Base-by-base conservation (phyloP, 2,113 vertebrate genomes). In the Myocastor coypus region DNA sequence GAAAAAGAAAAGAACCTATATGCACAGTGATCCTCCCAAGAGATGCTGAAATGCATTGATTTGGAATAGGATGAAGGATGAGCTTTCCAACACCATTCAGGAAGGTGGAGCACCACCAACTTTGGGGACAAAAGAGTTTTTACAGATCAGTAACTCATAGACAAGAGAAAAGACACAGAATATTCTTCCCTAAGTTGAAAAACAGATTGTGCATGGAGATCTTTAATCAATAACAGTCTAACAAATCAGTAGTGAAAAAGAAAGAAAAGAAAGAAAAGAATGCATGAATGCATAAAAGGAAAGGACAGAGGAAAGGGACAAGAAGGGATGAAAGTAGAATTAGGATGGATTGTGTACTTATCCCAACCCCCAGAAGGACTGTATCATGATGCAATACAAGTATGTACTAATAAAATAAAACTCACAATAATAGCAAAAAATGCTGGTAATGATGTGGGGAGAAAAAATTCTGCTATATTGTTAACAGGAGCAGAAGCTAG, bases 221-320 rank as follows among this genome's bases (percentile, higher is more conserved):
- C 97, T 0, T 9, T 97, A 98, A 98, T 98, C 97, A 6, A 98
- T 98, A 98, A 97, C 97, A 92, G 97, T 84, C 97, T 96, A 97
- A 97, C 97, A 98, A 98, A 98, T 98, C 98, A 98, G 97, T 95
- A 97, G 94, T 85, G 97, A 96, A 98, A 98, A 98, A 46, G 8
- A 46, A 46, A 8, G 8, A 46, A 8, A 57, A 57, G 19, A 19
- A 57, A 4, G 19, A 69, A n/a, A n/a, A n/a, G n/a, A n/a, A n/a
- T n/a, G n/a, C n/a, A n/a, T n/a, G 34, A 69, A 20, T n/a, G 34
- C 16, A n/a, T n/a, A 37, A 69, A 4, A 69, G 17, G 34, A 69
- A 69, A n/a, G 7, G 34, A 69, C 6, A 7, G 34, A n/a, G 32
- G 34, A n/a, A 69, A 34, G 68, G 7, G 34, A n/a, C 0, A 12